phyloP scores from a whole-genome alignment of 2,797 vertebrate genomes.

The Sternarchorhynchus goeldii region DNA sequence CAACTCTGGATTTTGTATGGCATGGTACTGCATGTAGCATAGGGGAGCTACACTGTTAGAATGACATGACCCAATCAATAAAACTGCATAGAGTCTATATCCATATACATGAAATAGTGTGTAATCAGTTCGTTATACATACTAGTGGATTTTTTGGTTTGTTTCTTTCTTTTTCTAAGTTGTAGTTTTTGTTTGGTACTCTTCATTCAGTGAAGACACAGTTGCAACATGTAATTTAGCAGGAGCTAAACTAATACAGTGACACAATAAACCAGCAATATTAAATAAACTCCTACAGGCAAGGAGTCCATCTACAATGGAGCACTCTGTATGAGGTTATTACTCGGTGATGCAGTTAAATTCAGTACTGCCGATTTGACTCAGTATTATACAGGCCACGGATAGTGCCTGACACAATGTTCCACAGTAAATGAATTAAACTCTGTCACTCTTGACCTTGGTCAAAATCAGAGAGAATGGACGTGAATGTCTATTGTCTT shows the following conservation, averaged over 20 bases:
- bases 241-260: neutral
- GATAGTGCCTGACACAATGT: too few relatives aligned
- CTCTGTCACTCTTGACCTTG: too few relatives aligned
- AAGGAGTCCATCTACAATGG: neutral
- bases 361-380: constrained; percentile 3
- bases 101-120: neutral
- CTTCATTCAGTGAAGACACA: constrained; percentile 8
- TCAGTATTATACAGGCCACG: too few relatives aligned
- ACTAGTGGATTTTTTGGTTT: neutral
- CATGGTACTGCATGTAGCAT: neutral
- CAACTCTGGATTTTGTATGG: neutral
- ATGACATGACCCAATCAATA: neutral
- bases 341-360: constrained; percentile 3
- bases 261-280: neutral
- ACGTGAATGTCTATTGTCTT: too few relatives aligned
- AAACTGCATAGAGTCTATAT: neutral
- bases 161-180: too few relatives aligned
- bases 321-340: neutral
- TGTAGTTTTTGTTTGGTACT: neutral
- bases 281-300: constrained; percentile 19
- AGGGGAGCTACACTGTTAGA: neutral
- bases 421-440: too few relatives aligned
- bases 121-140: neutral
- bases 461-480: too few relatives aligned
- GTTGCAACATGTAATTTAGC: constrained; percentile 17